Evolutionary conservation across 64 coral and sea anemone species (phyloP), one percentile per base, ranked within the genome.

Genomic region (Dendronephthya gigantea): DNA sequence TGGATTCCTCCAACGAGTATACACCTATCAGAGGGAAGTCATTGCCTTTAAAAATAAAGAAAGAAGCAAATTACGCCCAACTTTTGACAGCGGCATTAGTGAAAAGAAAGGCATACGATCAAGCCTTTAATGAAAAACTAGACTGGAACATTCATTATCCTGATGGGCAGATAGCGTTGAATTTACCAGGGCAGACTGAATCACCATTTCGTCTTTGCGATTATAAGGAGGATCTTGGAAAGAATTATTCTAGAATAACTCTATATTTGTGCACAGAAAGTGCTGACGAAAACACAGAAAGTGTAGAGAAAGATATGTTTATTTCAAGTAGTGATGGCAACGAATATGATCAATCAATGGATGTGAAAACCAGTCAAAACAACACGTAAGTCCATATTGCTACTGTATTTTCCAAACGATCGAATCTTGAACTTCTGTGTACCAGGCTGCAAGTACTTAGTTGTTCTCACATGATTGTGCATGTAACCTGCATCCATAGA

Each of bases 31-130:
- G 68, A 27, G 17, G 68, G 30, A 27, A 74, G 30, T 74, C 68
- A 30, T 35, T 74, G 32, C 68, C 68, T 25, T 28, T 74, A 27
- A 35, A 30, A 35, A 35, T 74, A 30, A 74, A 30, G 10, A 74
- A 74, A 35, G 32, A 35, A 13, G 68, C n/a, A 27, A 74, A 74
- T 35, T 30, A 35, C 68, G 1, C 68, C 2, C n/a, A 74, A 74
- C n/a, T 2, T 35, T 74, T 74, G 9, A 74, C 12, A 30, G 68
- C 1, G 25, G 68, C 68, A 5, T 28, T 74, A 12, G 12, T 74
- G n/a, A 74, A 74, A 74, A 27, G 68, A 30, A 74, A 74, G 32
- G 68, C 68, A 35, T 74, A 74, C 30, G 68, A 74, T 35, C 68
- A 74, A 74, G 11, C 2, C 68, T 74, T 74, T 28, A 35, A 74